Evolutionary conservation across 2,888 invertebrate genomes (phyloP).

Genomic region (Fragum sueziense): DNA sequence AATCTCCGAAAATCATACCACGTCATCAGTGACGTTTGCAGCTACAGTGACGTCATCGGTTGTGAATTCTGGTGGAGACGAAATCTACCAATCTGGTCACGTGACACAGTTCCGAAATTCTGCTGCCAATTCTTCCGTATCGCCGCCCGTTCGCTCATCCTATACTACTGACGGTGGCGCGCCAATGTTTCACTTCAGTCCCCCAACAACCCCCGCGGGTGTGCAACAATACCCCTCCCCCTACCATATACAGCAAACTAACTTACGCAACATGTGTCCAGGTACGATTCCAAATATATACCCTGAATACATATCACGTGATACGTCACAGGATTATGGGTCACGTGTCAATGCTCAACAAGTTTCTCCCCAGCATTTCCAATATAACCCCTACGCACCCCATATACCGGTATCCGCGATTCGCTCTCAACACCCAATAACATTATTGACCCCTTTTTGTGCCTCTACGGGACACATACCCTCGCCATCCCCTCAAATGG

Average conservation of each 20-base stretch:
- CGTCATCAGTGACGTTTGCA: conserved; percentile 25
- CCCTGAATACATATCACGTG: conserved; percentile 58
- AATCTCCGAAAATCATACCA: conserved; percentile 17
- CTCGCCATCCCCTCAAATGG: conserved; percentile 60
- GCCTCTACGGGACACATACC: conserved; percentile 62
- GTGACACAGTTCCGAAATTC: conserved; percentile 69
- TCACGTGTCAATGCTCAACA: conserved; percentile 61
- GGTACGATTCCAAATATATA: conserved; percentile 44
- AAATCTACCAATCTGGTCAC: conserved; percentile 74
- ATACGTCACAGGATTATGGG: conserved; percentile 52
- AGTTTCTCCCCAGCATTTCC: conserved; percentile 55
- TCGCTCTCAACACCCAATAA: conserved; percentile 58
- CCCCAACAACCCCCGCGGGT: conserved; percentile 49
- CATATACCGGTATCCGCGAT: conserved; percentile 46
- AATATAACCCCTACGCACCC: conserved; percentile 56
- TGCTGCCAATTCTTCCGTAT: conserved; percentile 55
- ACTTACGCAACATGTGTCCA: conserved; percentile 51
- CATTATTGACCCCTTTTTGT: conserved; percentile 68
- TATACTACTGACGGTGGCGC: conserved; percentile 34
- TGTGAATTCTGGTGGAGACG: conserved; percentile 66
- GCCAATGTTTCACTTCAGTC: conserved; percentile 60
- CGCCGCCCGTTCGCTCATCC: conserved; percentile 62
- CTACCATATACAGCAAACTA: conserved; percentile 47
- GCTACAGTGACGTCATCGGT: conserved; percentile 36
- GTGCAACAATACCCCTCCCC: conserved; percentile 52